Conservation (phyloP, 1,140 invertebrate genomes). For the Drosophila rhopaloa region DNA sequence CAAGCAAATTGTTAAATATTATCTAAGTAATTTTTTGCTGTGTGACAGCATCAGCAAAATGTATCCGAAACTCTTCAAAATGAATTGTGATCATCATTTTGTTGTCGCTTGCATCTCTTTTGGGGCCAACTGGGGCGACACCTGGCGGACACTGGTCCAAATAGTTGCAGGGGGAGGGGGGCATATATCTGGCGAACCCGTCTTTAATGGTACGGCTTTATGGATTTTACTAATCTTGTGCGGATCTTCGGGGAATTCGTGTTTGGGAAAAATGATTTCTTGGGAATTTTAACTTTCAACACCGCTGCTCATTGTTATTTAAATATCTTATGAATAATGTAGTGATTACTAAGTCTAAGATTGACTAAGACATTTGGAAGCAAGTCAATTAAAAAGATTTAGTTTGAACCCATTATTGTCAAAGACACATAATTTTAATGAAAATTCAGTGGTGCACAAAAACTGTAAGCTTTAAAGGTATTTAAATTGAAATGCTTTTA, state of each 20-base stretch:
- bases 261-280: background rate
- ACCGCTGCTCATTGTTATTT: background rate
- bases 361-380: background rate
- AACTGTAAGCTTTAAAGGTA: no score
- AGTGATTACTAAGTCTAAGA: background rate
- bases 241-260: background rate
- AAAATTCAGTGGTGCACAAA: no score
- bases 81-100: slow-evolving; percentile 43
- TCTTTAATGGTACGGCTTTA: background rate
- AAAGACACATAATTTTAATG: no score
- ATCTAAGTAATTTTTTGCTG: background rate
- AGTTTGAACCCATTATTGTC: no score
- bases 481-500: no score
- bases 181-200: background rate
- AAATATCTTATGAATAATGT: background rate
- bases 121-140: slow-evolving; percentile 18
- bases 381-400: no score
- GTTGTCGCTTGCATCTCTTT: slow-evolving; percentile 22
- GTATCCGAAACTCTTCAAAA: slow-evolving; percentile 39
- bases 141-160: slow-evolving; percentile 10
- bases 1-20: no score
- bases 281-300: background rate
- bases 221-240: background rate
- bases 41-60: slow-evolving; percentile 10
- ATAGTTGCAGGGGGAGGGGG: background rate